Conservation (phyloP, 2,888 invertebrate genomes). For the Zygothrica quintamaculata region DNA sequence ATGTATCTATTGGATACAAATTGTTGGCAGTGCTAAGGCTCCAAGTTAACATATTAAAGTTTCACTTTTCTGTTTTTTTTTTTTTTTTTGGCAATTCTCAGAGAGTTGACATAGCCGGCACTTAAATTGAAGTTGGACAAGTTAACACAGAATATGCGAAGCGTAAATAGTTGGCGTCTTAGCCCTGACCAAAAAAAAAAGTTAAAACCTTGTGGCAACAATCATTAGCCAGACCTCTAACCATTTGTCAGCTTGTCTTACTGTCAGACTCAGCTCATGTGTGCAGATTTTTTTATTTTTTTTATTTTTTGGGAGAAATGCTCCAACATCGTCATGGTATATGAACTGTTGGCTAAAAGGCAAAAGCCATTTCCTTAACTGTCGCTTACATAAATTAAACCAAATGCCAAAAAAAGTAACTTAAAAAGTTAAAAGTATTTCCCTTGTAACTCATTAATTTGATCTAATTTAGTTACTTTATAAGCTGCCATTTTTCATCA, state of each 20-base stretch:
- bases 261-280: slow-evolving; percentile 30
- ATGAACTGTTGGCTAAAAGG: slow-evolving; percentile 32
- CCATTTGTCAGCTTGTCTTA: slow-evolving; percentile 9
- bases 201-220: slow-evolving; percentile 28
- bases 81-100: slow-evolving; percentile 44
- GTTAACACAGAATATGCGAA: slow-evolving; percentile 55
- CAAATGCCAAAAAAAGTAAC: slow-evolving; percentile 40
- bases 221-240: slow-evolving; percentile 57
- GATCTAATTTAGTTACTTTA: slow-evolving; percentile 67
- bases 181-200: slow-evolving; percentile 22
- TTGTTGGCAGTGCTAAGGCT: slow-evolving; percentile 19
- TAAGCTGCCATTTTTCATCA: slow-evolving; percentile 32
- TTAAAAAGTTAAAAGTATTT: slow-evolving; percentile 8
- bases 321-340: slow-evolving; percentile 51
- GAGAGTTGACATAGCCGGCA: slow-evolving; percentile 14
- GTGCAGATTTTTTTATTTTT: slow-evolving; percentile 38
- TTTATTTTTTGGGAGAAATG: too few species aligned
- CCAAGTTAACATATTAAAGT: slow-evolving; percentile 32
- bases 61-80: slow-evolving; percentile 64
- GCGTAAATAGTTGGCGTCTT: slow-evolving; percentile 55
- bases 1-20: slow-evolving; percentile 41
- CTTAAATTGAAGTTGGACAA: background rate
- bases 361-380: slow-evolving; percentile 38
- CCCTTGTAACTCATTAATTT: slow-evolving; percentile 62
- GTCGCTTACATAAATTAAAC: slow-evolving; percentile 41